Evolutionary conservation across 92 coral and sea anemone genomes (phyloP).

Genomic region (Nematostella vectensis): DNA sequence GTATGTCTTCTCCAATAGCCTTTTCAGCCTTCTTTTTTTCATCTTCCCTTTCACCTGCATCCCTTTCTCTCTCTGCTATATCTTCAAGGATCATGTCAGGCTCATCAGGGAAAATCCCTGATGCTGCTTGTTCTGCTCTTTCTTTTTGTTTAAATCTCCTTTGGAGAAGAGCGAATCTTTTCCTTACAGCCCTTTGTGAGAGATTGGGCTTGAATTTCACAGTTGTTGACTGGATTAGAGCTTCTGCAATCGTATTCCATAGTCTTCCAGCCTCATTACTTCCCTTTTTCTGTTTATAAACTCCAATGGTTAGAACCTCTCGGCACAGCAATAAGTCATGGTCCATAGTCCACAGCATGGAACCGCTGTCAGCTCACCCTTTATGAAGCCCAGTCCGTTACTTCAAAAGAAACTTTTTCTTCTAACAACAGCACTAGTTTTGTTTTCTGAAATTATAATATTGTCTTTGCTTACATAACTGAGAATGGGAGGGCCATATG

Average conservation of each 20-base stretch:
- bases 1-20: conserved; percentile 13
- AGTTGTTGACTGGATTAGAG: not conserved
- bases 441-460: too few relatives aligned
- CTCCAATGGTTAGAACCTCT: conserved; percentile 26
- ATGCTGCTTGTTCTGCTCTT: conserved; percentile 10
- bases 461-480: too few relatives aligned
- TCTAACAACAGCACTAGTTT: too few relatives aligned
- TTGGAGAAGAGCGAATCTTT: conserved; percentile 17
- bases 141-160: conserved; percentile 19
- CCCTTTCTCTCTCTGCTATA: conserved; percentile 7
- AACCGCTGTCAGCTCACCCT: conserved; percentile 2
- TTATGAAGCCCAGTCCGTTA: too few relatives aligned
- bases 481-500: conserved; percentile 1
- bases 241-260: conserved; percentile 14
- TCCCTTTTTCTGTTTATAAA: conserved; percentile 33
- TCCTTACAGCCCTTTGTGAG: conserved; percentile 27
- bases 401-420: too few relatives aligned
- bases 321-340: conserved; percentile 36
- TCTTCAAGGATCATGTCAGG: conserved; percentile 18
- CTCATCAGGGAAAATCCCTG: conserved; percentile 21
- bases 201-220: conserved; percentile 19
- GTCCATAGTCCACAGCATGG: conserved; percentile 35
- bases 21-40: conserved; percentile 10
- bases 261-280: conserved; percentile 22
- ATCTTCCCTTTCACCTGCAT: conserved; percentile 4